A percentile compares a stretch with the other conserved stretches of the same genome.
phyloP scores from a whole-genome alignment of 1,140 invertebrate genomes.

The Drosophila lacertosa region DNA sequence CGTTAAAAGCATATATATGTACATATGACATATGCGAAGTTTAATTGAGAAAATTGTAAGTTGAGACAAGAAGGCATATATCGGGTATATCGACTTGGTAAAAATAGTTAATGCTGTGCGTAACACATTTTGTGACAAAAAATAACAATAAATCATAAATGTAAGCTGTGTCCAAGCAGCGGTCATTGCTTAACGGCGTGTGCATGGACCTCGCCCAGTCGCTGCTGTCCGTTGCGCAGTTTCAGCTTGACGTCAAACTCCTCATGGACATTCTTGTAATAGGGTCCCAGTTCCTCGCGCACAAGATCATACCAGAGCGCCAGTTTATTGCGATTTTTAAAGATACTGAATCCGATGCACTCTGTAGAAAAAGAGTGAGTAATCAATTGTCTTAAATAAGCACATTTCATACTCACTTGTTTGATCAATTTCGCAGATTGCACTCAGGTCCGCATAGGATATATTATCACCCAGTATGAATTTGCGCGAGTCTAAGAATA shows the following conservation, averaged over 20 bases:
- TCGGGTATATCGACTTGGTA: too few species aligned
- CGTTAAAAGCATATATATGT: too few species aligned
- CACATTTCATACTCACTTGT: conserved; percentile 85
- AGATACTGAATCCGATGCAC: conserved; percentile 87
- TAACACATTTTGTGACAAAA: too few species aligned
- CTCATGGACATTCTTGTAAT: conserved; percentile 63
- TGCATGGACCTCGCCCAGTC: conserved; percentile 62
- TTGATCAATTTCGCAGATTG: conserved; percentile 93
- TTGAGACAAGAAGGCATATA: too few species aligned
- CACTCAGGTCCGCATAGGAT: conserved; percentile 91
- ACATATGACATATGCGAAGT: too few species aligned
- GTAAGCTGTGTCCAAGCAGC: conserved; percentile 7
- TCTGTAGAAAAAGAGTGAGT: conserved; percentile 73
- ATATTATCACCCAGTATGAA: conserved; percentile 89
- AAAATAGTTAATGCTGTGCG: too few species aligned
- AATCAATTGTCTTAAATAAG: not conserved
- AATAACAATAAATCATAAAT: conserved; percentile 22
- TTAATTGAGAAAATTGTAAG: too few species aligned
- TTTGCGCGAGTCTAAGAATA: conserved; percentile 87
- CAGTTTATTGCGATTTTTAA: conserved; percentile 86
- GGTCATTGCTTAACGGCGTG: conserved; percentile 46
- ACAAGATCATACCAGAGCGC: conserved; percentile 88
- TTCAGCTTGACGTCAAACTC: conserved; percentile 75
- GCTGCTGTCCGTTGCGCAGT: conserved; percentile 36
- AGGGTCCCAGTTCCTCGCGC: conserved; percentile 85